Evolutionary conservation across 2,888 invertebrate genomes (phyloP).

Genomic region (Eristalinus sepulchralis): DNA sequence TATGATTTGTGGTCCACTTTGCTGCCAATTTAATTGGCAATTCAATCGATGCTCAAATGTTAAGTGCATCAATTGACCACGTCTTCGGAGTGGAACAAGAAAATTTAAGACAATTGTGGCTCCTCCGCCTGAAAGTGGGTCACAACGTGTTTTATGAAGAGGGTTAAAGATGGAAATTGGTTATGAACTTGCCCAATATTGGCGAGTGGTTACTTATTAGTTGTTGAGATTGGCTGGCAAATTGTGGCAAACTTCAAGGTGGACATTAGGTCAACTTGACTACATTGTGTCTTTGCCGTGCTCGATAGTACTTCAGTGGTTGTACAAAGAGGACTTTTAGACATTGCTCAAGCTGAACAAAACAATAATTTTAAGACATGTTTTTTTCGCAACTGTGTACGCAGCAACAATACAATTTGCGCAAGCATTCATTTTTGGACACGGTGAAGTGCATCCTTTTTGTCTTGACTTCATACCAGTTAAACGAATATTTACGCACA

Average conservation of each 20-base stretch:
- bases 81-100: not conserved
- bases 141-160: not conserved
- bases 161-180: conserved; percentile 5
- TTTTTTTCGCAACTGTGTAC: no score
- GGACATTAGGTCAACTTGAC: not conserved
- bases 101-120: conserved; percentile 17
- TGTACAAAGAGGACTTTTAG: no score
- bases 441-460: no score
- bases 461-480: no score
- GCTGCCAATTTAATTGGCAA: no score
- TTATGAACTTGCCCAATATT: not conserved
- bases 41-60: conserved; percentile 21
- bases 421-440: no score
- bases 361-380: no score
- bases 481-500: no score
- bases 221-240: not conserved
- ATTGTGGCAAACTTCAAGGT: not conserved
- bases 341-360: no score
- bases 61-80: conserved; percentile 36
- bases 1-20: conserved; percentile 12
- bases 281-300: no score
- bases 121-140: conserved; percentile 9
- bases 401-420: no score
- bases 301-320: no score
- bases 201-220: not conserved